Percentiles rank a stretch among this genome's conserved stretches.
Conservation (phyloP, 2,888 invertebrate species). For the Palloptera scutellata region DNA sequence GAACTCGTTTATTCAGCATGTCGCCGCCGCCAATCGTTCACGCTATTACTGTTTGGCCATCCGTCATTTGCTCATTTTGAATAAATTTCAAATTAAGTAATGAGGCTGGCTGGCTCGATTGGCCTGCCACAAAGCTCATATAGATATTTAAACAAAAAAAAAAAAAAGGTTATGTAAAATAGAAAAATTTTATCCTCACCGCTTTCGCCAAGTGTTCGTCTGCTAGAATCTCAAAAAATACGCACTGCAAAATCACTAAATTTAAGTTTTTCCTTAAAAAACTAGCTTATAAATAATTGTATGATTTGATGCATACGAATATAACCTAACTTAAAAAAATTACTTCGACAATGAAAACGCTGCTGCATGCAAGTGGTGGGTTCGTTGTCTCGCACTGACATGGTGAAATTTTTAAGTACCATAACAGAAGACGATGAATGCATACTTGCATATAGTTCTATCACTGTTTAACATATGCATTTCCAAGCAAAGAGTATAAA, state of each 20-base stretch:
- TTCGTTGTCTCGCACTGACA: conserved; percentile 20
- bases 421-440: conserved; percentile 20
- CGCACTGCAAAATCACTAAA: conserved; percentile 64
- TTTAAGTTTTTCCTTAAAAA: conserved; percentile 65
- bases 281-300: conserved; percentile 65
- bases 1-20: no score
- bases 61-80: no score
- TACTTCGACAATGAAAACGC: conserved; percentile 47
- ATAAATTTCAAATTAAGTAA: no score
- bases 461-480: conserved; percentile 19
- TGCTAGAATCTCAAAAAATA: conserved; percentile 60
- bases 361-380: conserved; percentile 31
- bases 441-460: conserved; percentile 6
- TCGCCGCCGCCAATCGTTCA: no score
- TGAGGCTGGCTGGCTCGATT: no score
- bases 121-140: no score
- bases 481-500: background rate
- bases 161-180: conserved; percentile 43
- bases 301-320: conserved; percentile 65
- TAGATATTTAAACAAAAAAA: background rate
- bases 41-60: no score
- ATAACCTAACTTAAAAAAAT: conserved; percentile 65
- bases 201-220: conserved; percentile 62
- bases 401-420: conserved; percentile 26
- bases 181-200: conserved; percentile 55